Conservation (phyloP, 2,797 vertebrate species). For the Etheostoma nigrum region DNA sequence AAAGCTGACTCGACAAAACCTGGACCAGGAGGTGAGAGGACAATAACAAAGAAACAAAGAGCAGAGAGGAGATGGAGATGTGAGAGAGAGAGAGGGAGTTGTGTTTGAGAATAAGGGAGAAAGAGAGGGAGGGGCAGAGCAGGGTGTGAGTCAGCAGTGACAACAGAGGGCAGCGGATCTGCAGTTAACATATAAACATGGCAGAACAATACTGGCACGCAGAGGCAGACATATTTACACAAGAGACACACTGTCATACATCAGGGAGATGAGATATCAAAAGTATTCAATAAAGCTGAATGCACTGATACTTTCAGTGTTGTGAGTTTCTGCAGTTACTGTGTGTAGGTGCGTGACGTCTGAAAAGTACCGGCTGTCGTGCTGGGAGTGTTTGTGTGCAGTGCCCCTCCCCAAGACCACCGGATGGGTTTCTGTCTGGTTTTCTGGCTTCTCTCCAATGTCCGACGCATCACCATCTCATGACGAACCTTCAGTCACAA, state of each 20-base stretch:
- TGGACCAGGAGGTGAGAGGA: constrained; percentile 82
- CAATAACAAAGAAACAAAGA: constrained; percentile 68
- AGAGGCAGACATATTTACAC: constrained; percentile 64
- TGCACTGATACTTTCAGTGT: constrained; percentile 10
- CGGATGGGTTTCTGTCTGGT: constrained; percentile 89
- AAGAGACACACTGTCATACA: constrained; percentile 34
- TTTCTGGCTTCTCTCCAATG: constrained; percentile 92
- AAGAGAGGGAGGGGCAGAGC: constrained; percentile 73
- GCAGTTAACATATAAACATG: constrained; percentile 62
- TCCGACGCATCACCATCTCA: constrained; percentile 94
- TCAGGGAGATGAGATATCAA: constrained; percentile 13
- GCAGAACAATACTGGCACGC: constrained; percentile 65
- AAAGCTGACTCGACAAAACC: constrained; percentile 96
- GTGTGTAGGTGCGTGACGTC: constrained; percentile 24
- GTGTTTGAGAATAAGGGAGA: constrained; percentile 52
- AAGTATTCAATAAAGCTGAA: background rate
- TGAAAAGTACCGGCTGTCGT: constrained; percentile 68
- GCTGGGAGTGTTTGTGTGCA: constrained; percentile 73
- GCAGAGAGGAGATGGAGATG: constrained; percentile 74
- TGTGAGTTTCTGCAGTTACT: constrained; percentile 18
- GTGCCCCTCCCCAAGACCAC: constrained; percentile 94
- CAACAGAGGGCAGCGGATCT: constrained; percentile 60
- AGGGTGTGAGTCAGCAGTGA: constrained; percentile 69
- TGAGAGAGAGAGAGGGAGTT: constrained; percentile 9
- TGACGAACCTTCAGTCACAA: constrained; percentile 87